A percentile compares a stretch with the other conserved stretches of the same genome.
phyloP scores from a whole-genome alignment of 2,113 vertebrate genomes.

The Connochaetes taurinus region DNA sequence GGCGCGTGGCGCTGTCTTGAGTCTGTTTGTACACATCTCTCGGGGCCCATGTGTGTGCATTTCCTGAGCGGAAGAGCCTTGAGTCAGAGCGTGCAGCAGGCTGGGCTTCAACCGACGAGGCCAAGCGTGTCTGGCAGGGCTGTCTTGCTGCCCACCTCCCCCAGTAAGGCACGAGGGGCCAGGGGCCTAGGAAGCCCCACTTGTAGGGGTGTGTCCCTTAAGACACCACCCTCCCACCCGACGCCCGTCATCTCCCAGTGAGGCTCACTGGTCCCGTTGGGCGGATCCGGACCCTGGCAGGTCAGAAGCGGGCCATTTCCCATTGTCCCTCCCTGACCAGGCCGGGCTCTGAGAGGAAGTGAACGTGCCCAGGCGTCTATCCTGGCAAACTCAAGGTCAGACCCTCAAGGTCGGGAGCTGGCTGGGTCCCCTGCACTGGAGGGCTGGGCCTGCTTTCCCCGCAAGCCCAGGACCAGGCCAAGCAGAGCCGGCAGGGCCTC shows the following conservation, averaged over 20 bases:
- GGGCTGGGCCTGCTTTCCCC: neutral
- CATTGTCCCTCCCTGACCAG: rapidly evolving
- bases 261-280: rapidly evolving
- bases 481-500: rapidly evolving
- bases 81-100: rapidly evolving
- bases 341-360: neutral
- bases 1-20: rapidly evolving
- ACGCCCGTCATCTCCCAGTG: rapidly evolving
- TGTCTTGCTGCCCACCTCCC: too few relatives aligned
- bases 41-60: rapidly evolving
- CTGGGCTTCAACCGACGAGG: neutral
- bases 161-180: rapidly evolving
- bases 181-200: rapidly evolving
- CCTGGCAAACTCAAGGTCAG: neutral
- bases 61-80: neutral
- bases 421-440: rapidly evolving
- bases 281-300: rapidly evolving
- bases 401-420: rapidly evolving
- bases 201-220: neutral
- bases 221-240: neutral
- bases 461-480: neutral
- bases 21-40: rapidly evolving
- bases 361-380: rapidly evolving
- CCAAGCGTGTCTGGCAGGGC: neutral
- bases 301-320: neutral